phyloP scores from a whole-genome alignment of 2,888 invertebrate genomes.

The Limnephilus auricula region DNA sequence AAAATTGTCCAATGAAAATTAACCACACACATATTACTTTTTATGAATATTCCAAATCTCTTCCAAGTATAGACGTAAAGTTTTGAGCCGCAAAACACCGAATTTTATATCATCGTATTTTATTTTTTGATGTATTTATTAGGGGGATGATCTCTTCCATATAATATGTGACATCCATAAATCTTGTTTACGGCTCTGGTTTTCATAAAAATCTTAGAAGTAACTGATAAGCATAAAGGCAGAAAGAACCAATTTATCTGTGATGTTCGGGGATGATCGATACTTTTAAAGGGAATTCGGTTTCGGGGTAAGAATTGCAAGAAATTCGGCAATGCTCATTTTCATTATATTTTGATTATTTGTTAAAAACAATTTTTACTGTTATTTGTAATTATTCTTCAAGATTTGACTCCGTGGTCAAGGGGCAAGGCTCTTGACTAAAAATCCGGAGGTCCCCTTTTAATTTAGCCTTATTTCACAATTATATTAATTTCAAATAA shows the following conservation, averaged over 20 bases:
- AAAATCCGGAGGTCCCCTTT: too few species aligned
- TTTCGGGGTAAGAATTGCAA: background rate
- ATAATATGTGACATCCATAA: conserved; percentile 29
- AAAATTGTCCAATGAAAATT: too few species aligned
- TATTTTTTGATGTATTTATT: background rate
- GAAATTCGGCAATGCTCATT: background rate
- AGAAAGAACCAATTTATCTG: conserved; percentile 9
- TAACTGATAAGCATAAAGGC: conserved; percentile 15
- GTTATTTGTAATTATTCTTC: too few species aligned
- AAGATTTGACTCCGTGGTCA: too few species aligned
- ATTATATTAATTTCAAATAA: too few species aligned
- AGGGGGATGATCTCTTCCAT: conserved; percentile 6
- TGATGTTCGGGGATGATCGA: background rate
- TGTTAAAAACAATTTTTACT: too few species aligned
- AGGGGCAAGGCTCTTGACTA: too few species aligned
- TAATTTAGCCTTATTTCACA: too few species aligned
- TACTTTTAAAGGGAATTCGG: background rate
- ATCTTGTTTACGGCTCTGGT: conserved; percentile 21
- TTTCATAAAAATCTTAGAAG: conserved; percentile 36
- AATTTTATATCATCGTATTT: background rate
- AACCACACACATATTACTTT: background rate
- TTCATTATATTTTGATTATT: background rate
- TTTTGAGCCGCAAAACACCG: background rate
- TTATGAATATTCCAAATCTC: background rate
- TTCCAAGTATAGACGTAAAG: background rate